Evolutionary conservation across 2,113 vertebrate species (phyloP).

Genomic region (Archilochus colubris): DNA sequence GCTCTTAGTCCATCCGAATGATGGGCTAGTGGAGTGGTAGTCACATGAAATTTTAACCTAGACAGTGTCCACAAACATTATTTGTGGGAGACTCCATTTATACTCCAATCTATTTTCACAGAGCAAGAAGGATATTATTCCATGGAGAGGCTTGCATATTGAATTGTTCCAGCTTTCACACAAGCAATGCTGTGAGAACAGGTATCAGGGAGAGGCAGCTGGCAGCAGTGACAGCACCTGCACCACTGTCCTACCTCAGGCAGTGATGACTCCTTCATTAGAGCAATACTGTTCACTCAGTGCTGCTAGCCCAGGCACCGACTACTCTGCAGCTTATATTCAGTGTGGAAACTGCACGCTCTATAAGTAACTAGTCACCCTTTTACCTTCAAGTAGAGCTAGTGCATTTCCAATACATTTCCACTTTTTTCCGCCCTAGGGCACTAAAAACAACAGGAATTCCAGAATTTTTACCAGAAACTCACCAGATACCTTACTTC

Average conservation of each 20-base stretch:
- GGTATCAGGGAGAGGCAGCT: neutral
- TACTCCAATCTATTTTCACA: neutral
- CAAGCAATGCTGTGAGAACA: neutral
- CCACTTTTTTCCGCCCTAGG: neutral
- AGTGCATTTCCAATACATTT: neutral
- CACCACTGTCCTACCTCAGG: neutral
- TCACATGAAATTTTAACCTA: neutral
- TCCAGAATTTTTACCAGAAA: neutral
- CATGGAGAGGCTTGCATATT: accelerated
- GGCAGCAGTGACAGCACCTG: neutral
- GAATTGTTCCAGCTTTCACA: neutral
- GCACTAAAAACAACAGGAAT: neutral
- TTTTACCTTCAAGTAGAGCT: neutral
- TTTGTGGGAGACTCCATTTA: neutral
- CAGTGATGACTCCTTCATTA: neutral
- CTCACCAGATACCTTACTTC: neutral
- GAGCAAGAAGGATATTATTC: neutral
- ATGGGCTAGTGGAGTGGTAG: neutral
- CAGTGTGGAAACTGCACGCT: neutral
- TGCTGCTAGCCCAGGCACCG: neutral
- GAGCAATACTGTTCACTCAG: too few species aligned
- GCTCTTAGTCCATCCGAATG: too few species aligned
- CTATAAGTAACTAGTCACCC: neutral
- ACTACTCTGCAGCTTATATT: neutral
- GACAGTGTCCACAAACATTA: neutral